Evolutionary conservation across 2,113 vertebrate species (phyloP).

Genomic region (Acanthochromis polyacanthus): DNA sequence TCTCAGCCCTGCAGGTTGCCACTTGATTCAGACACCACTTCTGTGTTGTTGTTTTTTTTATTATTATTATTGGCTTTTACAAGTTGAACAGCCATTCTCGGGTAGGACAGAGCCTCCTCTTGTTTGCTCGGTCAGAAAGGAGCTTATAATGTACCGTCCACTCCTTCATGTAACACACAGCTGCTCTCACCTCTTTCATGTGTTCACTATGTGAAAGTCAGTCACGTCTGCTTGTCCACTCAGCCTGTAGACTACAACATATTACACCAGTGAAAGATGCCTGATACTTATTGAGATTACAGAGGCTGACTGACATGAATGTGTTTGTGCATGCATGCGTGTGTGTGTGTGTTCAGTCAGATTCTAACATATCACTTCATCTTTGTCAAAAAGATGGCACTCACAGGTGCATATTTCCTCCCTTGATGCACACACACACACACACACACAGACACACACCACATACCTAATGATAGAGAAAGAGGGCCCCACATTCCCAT

Average conservation of each 20-base stretch:
- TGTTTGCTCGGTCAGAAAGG: conserved; percentile 10
- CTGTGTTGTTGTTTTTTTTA: not conserved
- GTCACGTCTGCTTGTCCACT: conserved; percentile 3
- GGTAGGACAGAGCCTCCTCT: conserved; percentile 11
- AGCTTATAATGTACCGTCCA: not conserved
- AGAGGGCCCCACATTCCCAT: conserved; percentile 8
- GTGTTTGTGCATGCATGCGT: no score
- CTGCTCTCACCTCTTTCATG: conserved; percentile 11
- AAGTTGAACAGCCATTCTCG: not conserved
- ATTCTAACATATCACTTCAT: conserved; percentile 14
- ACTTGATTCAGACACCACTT: not conserved
- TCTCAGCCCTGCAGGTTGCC: no score
- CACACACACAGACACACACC: not conserved
- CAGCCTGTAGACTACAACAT: conserved; percentile 7
- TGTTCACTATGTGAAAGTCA: not conserved
- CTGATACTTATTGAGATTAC: conserved; percentile 37
- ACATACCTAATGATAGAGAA: not conserved
- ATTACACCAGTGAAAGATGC: conserved; percentile 38
- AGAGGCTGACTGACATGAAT: not conserved
- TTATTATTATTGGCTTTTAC: no score
- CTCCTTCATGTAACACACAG: not conserved
- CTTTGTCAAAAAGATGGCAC: conserved; percentile 22
- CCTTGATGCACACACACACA: conserved; percentile 10
- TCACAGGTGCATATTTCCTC: conserved; percentile 34
- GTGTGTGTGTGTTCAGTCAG: not conserved